These are phyloP conservation scores for Anticlea derivata DNA, from an alignment of 2,888 invertebrate genomes.

Conservation along the genomic window DNA sequence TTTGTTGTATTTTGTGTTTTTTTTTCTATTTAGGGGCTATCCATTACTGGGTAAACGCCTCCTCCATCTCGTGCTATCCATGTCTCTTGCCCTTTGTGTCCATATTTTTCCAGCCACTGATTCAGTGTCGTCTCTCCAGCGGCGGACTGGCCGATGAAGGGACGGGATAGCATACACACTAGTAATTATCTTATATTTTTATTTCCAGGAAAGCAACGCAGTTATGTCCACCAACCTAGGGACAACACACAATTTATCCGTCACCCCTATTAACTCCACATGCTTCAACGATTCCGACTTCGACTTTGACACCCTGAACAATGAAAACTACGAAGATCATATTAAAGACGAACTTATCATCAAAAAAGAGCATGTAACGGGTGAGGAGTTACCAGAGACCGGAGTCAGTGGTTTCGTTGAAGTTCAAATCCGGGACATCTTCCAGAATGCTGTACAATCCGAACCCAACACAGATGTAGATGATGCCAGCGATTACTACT, in stretches of 20 bases:
- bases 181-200: background rate
- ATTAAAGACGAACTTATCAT: conserved; percentile 11
- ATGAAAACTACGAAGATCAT: background rate
- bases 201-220: conserved; percentile 1
- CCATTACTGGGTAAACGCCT: too few species aligned
- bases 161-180: too few species aligned
- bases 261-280: conserved; percentile 1
- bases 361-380: conserved; percentile 3
- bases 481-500: background rate
- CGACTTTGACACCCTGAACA: background rate
- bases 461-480: background rate
- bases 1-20: too few species aligned
- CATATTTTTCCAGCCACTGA: too few species aligned
- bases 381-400: background rate
- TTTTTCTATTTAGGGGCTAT: too few species aligned
- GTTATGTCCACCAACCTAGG: background rate
- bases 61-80: too few species aligned
- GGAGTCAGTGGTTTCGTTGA: conserved; percentile 1
- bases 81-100: too few species aligned
- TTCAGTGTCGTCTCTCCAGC: too few species aligned
- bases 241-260: background rate
- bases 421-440: conserved; percentile 10
- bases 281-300: conserved; percentile 8
- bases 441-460: background rate
- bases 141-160: too few species aligned